Conservation (phyloP, 2,888 invertebrate genomes). For the Drosophila cracens region DNA sequence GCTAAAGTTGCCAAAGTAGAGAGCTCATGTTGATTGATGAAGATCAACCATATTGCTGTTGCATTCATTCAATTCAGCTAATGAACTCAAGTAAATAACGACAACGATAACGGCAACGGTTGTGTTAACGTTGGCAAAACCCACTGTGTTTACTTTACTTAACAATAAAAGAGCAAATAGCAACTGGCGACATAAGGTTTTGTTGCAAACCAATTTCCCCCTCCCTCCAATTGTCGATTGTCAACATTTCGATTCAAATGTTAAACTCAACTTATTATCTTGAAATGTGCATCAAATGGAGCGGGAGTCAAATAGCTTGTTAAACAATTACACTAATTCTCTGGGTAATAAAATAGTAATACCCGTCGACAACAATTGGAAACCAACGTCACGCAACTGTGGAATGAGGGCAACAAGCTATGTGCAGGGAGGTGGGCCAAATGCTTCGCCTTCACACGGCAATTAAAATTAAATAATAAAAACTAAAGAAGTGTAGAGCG, state of each 20-base stretch:
- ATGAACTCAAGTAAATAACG: not conserved
- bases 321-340: conserved; percentile 42
- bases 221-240: not conserved
- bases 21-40: not conserved
- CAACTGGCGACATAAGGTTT: not conserved
- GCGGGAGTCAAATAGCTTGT: conserved; percentile 16
- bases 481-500: not conserved
- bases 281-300: conserved; percentile 4
- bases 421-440: conserved; percentile 1
- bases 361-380: conserved; percentile 46
- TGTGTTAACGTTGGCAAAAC: conserved; percentile 24
- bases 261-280: conserved; percentile 4
- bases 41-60: not conserved
- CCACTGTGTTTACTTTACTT: not conserved
- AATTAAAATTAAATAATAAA: conserved; percentile 14
- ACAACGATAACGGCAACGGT: not conserved
- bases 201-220: not conserved
- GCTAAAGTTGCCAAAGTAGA: not conserved
- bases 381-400: conserved; percentile 51
- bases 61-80: not conserved
- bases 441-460: conserved; percentile 17
- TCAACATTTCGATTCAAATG: not conserved
- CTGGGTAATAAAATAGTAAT: conserved; percentile 23
- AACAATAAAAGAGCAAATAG: not conserved
- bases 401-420: not conserved